Evolutionary conservation across 2,797 vertebrate genomes (phyloP), one percentile per base, ranked within the genome.

Genomic region (Mareca strepera): DNA sequence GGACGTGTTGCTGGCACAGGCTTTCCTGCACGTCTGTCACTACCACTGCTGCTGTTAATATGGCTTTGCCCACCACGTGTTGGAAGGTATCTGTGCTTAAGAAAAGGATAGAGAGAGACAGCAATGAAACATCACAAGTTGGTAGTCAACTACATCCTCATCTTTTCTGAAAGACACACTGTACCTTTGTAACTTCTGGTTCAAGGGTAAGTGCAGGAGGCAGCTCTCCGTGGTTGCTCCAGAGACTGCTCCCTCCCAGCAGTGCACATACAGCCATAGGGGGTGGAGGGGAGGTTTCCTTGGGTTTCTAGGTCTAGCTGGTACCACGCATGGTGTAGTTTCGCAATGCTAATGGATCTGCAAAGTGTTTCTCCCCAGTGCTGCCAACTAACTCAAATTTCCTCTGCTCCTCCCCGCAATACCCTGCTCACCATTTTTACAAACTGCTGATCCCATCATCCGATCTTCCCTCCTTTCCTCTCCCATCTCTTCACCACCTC

Each of bases 351-450:
- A 4, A 28, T 15, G 41, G 46, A 79, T 84, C 35, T 84, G 60
- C 52, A 60, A 31, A 52, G 41, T 0, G 0, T 75, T 91, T 74
- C 60, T 85, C 59, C 83, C 68, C 53, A 22, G 50, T 88, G 86
- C 66, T 93, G 68, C 75, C 92, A 92, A 84, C 77, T 94, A 93
- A 96, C 50, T 83, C 44, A 48, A 66, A 53, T 92, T 93, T 92
- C 52, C 17, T 92, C 73, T 93, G 17, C 92, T 86, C 62, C 70
- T 88, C 52, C 48, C 44, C 81, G 0, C 86, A 50, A 91, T 25
- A 4, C 35, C 11, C 31, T 17, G 9, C 52, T 94, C 94, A 73
- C 59, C 53, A 44, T 82, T 89, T 81, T 77, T 59, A 62, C 63
- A 91, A 95, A 94, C 33, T 67, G 28, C 62, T 41, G 41, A 62